Evolutionary conservation across 2,797 vertebrate genomes (phyloP), one percentile per base, ranked within the genome.

Genomic region (Falco peregrinus): DNA sequence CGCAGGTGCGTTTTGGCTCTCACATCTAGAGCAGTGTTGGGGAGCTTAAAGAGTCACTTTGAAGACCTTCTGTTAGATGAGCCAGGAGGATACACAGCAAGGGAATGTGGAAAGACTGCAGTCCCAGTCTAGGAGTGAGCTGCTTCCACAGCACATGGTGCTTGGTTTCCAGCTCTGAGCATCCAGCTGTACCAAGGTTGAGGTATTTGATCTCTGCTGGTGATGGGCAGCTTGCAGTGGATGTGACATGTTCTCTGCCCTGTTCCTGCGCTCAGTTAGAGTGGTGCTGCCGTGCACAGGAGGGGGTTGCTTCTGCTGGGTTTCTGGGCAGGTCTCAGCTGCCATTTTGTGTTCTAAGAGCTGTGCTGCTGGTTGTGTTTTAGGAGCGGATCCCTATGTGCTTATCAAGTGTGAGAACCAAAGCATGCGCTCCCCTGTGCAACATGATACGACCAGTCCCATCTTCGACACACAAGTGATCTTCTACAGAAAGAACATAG

Each of bases 371-470:
- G 51, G 1, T 48, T 96, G 92, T 96, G 64, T 97, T 97, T 20
- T 87, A 99, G 99, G 98, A 93, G 98, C 98, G 39, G 98, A 99
- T 96, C 98, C 99, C 3, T 99, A 99, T 4, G 96, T 99, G 96
- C 95, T 99, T n/a, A 98, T 99, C 86, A 98, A 97, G 96, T 99
- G 99, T 84, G 99, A 99, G 96, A 98, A 98, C 18, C 90, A 89
- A 5, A 98, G 95, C 2, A 67, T 98, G 10, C 95, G 61, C 56
- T 99, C 99, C 17, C 45, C 90, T 4, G 84, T 99, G 83, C 98
- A 98, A 75, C 98, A 93, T 2, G 90, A 98, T 94, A 98, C 98
- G 0, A 95, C 98, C 94, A 89, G 97, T 35, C 98, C 99, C 4
- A 43, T 97, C 91, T 99, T 99, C 92, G 85, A 97, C 79, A 98